A percentile compares a stretch with the other conserved stretches of the same genome.
These are phyloP conservation scores for Leptobrachium ailaonicum DNA, from an alignment of 2,113 vertebrate genomes.

Conservation along the genomic window DNA sequence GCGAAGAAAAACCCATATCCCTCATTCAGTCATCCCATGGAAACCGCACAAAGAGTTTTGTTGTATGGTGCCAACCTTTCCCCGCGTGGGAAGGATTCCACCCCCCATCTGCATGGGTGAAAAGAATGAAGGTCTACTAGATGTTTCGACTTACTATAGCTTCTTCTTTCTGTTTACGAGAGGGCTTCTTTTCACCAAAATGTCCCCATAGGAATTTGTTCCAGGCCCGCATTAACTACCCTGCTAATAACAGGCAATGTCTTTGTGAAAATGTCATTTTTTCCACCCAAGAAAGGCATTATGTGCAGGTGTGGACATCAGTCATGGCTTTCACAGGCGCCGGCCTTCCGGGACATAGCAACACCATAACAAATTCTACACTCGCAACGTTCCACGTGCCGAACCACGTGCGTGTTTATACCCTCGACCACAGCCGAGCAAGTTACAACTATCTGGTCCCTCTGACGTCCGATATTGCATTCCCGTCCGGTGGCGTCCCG, in stretches of 20 bases:
- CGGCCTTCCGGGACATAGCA: conserved; percentile 92
- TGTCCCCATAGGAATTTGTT: too few relatives aligned
- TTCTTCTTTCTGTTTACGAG: too few relatives aligned
- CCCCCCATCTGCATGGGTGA: too few relatives aligned
- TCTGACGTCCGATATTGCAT: conserved; percentile 85
- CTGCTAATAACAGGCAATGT: not conserved
- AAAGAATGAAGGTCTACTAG: too few relatives aligned
- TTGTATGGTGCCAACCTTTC: too few relatives aligned
- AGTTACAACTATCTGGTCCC: conserved; percentile 83
- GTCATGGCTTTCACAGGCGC: conserved; percentile 93
- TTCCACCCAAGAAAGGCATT: conserved; percentile 6
- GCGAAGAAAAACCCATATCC: too few relatives aligned
- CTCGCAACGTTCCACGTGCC: conserved; percentile 87
- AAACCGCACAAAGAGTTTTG: too few relatives aligned
- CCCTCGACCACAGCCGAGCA: conserved; percentile 93
- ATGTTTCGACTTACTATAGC: too few relatives aligned
- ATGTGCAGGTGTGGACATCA: conserved; percentile 95
- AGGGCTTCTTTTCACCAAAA: too few relatives aligned
- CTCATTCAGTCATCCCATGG: too few relatives aligned
- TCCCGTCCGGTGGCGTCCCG: conserved; percentile 87
- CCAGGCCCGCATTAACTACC: too few relatives aligned
- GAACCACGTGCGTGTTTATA: conserved; percentile 91
- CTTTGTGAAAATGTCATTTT: not conserved
- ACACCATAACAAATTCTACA: conserved; percentile 98
- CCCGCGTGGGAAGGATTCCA: too few relatives aligned